Percentiles rank a stretch among this genome's conserved stretches.
Conservation (phyloP, 2,797 vertebrate species). For the Esox lucius region DNA sequence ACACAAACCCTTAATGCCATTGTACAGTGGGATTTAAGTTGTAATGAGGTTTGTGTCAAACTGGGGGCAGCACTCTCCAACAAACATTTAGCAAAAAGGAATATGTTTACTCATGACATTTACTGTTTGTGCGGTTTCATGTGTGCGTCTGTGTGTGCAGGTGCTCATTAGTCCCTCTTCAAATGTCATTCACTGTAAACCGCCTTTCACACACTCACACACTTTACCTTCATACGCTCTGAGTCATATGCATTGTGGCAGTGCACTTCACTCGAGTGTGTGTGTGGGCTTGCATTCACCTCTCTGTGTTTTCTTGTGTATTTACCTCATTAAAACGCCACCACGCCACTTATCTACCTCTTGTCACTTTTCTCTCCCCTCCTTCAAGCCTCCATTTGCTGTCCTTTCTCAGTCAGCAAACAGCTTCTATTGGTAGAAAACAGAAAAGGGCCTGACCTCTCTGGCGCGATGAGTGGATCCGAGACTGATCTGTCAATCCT, state of each 20-base stretch:
- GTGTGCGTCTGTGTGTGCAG: conserved; percentile 2
- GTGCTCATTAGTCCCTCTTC: background rate
- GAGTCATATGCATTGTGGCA: background rate
- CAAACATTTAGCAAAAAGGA: conserved; percentile 1
- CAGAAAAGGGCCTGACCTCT: background rate
- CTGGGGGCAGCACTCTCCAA: no score
- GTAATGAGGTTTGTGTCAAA: no score
- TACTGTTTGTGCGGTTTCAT: background rate
- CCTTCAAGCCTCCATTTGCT: background rate
- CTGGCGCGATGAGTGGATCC: background rate
- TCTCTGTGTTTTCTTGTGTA: background rate
- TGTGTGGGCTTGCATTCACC: background rate
- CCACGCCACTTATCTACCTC: background rate
- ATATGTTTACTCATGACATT: conserved; percentile 17
- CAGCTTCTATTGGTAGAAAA: background rate
- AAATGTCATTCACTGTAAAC: background rate
- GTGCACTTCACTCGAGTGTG: conserved; percentile 16
- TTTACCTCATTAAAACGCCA: conserved; percentile 12
- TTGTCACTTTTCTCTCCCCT: background rate
- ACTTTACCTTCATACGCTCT: background rate
- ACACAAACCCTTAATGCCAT: no score
- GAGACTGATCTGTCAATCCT: background rate
- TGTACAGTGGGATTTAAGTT: no score
- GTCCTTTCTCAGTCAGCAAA: background rate
- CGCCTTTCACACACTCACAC: no score